phyloP scores from a whole-genome alignment of 2,888 invertebrate genomes.

The Scaptomyza parva region DNA sequence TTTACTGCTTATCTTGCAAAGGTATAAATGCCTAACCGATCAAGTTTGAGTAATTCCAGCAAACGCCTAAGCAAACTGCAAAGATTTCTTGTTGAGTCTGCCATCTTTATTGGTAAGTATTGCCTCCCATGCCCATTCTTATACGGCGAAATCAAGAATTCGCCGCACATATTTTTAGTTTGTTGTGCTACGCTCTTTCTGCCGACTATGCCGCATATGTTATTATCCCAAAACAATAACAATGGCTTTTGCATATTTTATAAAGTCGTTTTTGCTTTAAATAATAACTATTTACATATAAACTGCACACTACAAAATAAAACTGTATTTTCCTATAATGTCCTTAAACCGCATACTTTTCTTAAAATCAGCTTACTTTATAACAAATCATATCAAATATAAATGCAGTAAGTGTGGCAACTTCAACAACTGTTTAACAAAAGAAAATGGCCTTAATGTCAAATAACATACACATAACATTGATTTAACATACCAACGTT shows the following conservation, averaged over 20 bases:
- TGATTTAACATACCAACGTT: slow-evolving; percentile 33
- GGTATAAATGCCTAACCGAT: slow-evolving; percentile 26
- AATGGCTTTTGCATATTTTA: neutral
- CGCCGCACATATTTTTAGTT: slow-evolving; percentile 29
- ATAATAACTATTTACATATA: too few relatives aligned
- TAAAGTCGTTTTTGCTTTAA: too few relatives aligned
- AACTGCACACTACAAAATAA: neutral
- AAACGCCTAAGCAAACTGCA: slow-evolving; percentile 6
- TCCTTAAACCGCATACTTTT: too few relatives aligned
- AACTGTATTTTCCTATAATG: too few relatives aligned
- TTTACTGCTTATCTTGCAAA: neutral
- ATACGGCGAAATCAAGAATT: slow-evolving; percentile 8
- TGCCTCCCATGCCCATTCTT: slow-evolving; percentile 22
- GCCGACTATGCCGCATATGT: slow-evolving; percentile 9
- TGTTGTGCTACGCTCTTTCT: slow-evolving; percentile 53
- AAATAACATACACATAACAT: slow-evolving; percentile 18
- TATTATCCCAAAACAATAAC: neutral
- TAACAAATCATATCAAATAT: neutral
- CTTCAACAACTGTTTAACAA: slow-evolving; percentile 34
- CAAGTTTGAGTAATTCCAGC: slow-evolving; percentile 2
- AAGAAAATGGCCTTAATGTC: slow-evolving; percentile 16
- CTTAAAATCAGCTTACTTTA: too few relatives aligned
- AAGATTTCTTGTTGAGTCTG: slow-evolving; percentile 15
- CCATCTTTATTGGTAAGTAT: slow-evolving; percentile 30
- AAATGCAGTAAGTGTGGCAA: slow-evolving; percentile 25